Evolutionary conservation across 2,113 vertebrate genomes (phyloP), one percentile per base, ranked within the genome.

Genomic region (Halcyon senegalensis): DNA sequence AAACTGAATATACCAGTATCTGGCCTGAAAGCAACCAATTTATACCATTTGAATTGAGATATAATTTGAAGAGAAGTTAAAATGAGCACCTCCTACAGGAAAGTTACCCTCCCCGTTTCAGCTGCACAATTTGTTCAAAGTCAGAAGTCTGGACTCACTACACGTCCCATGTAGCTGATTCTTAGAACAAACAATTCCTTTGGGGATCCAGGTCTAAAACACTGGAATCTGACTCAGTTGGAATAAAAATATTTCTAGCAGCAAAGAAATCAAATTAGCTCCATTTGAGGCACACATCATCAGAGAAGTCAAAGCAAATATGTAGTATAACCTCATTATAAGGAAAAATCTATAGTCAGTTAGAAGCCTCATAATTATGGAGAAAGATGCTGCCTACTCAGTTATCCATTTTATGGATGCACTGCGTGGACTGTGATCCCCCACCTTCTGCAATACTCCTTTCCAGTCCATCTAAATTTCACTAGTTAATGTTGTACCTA

Each of bases 171-270:
- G 0, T 59, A 83, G 63, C 35, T 62, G 67, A 59, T 87, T 84
- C 84, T 84, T 55, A 87, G 69, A 78, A 87, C 30, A 93, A 89
- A 86, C 5, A 77, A 81, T 67, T 96, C 39, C 16, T 94, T 81
- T 35, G 44, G 43, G 78, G 24, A 79, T 94, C 15, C 30, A 69
- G 21, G 39, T 91, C 69, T 82, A 50, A 84, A 93, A 55, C 5
- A 48, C 31, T 67, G 43, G 46, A 37, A 59, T 74, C 51, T 87
- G 69, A 81, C 11, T 91, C 81, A 68, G 35, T 59, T 37, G 35
- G 62, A 82, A 67, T 60, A 84, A 84, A 69, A 30, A 13, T 24
- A 72, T 77, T 91, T 79, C 33, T 39, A 82, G 18, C 48, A 92
- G 39, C 67, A 82, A 87, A 75, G 31, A 91, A 81, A 78, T 41